These are phyloP conservation scores for Agriopis aurantiaria DNA, from an alignment of 2,888 invertebrate genomes.

Conservation along the genomic window DNA sequence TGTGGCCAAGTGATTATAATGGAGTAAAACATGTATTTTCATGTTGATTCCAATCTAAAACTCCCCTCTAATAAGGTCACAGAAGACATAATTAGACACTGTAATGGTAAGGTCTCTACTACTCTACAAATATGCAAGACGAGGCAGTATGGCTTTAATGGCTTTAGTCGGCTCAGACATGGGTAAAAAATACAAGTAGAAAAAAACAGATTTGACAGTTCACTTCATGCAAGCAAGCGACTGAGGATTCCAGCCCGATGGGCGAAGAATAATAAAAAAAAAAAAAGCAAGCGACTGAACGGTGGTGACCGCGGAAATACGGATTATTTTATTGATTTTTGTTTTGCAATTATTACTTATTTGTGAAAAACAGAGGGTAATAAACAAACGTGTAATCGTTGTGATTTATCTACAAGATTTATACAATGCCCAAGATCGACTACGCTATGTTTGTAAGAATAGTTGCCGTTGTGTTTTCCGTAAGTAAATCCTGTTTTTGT, in stretches of 20 bases:
- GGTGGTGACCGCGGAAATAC: constrained; percentile 60
- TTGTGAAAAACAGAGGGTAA: constrained; percentile 15
- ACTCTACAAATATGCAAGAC: no score
- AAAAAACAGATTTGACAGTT: constrained; percentile 7
- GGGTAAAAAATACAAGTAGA: not conserved
- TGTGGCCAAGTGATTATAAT: no score
- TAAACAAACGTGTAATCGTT: constrained; percentile 36
- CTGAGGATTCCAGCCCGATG: no score
- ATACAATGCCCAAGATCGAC: constrained; percentile 73
- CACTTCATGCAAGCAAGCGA: not conserved
- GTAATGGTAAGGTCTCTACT: no score
- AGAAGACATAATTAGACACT: no score
- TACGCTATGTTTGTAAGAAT: constrained; percentile 75
- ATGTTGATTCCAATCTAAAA: no score
- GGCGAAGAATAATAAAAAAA: no score
- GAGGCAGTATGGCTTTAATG: no score
- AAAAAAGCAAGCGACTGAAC: not conserved
- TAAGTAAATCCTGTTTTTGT: constrained; percentile 59
- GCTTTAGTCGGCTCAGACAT: not conserved
- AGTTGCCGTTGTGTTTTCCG: constrained; percentile 78
- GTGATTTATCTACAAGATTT: constrained; percentile 19
- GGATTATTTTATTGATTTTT: constrained; percentile 53
- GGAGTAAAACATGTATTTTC: no score
- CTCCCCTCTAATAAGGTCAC: no score
- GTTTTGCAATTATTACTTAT: not conserved